phyloP scores from a whole-genome alignment of 2,797 vertebrate genomes.

The Rhabdophis nuchalis region DNA sequence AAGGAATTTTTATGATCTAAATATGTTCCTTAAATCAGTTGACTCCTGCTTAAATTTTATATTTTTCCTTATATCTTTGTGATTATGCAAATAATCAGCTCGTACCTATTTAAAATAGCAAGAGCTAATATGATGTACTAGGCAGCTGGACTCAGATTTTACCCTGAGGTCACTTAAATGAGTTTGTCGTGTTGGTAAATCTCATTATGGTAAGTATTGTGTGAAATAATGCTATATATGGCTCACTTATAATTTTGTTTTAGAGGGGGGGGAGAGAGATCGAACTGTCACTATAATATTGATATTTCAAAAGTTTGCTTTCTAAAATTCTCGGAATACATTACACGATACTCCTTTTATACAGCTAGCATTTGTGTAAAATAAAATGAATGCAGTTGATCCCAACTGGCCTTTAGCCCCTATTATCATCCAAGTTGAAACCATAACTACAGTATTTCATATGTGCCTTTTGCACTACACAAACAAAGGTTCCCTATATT shows the following conservation, averaged over 20 bases:
- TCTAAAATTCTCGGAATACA: background rate
- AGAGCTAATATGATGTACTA: background rate
- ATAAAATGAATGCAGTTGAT: background rate
- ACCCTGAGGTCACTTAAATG: background rate
- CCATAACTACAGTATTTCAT: background rate
- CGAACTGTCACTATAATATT: background rate
- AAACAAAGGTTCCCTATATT: background rate
- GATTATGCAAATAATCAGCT: background rate
- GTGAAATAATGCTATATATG: background rate
- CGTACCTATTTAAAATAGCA: background rate
- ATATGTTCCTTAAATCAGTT: background rate
- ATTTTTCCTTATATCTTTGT: background rate
- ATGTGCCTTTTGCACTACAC: background rate
- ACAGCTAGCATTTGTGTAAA: background rate
- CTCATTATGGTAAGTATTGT: background rate
- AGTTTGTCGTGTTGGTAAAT: background rate
- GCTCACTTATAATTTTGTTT: background rate
- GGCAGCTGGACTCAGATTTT: background rate
- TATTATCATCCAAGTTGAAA: background rate
- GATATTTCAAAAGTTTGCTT: background rate
- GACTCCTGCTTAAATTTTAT: background rate
- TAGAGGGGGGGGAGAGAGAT: too few relatives aligned
- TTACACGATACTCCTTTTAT: background rate
- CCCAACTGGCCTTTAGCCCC: background rate
- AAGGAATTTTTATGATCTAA: background rate